phyloP scores from a whole-genome alignment of 2,888 invertebrate species.

The Ditula angustiorana region DNA sequence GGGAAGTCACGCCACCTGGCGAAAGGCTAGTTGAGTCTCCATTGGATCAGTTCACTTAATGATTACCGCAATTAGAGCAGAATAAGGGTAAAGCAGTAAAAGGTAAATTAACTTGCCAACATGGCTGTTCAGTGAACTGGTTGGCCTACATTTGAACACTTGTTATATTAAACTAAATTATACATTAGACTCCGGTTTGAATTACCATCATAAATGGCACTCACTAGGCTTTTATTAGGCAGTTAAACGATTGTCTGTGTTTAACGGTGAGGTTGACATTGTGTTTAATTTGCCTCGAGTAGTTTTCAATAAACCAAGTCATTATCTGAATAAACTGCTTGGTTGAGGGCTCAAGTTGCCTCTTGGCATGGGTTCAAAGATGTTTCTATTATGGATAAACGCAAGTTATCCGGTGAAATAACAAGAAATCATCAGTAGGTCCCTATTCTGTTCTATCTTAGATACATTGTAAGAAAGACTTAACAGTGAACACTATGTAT shows the following conservation, averaged over 20 bases:
- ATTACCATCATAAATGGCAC: slow-evolving; percentile 4
- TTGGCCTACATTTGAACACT: slow-evolving; percentile 14
- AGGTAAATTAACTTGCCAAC: slow-evolving; percentile 3
- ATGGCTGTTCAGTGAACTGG: neutral
- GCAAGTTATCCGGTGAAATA: too few relatives aligned
- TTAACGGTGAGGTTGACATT: slow-evolving; percentile 18
- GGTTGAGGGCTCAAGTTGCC: too few relatives aligned
- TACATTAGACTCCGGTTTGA: neutral
- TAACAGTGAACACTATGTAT: too few relatives aligned
- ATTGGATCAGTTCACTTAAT: slow-evolving; percentile 18
- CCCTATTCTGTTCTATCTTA: too few relatives aligned
- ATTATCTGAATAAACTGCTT: neutral
- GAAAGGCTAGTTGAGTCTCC: slow-evolving; percentile 43
- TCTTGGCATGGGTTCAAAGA: too few relatives aligned
- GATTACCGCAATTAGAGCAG: slow-evolving; percentile 25
- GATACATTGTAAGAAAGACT: too few relatives aligned
- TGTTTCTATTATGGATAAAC: too few relatives aligned
- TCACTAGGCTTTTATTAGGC: slow-evolving; percentile 10
- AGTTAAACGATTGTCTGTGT: slow-evolving; percentile 17
- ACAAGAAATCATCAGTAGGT: too few relatives aligned
- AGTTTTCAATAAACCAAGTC: neutral
- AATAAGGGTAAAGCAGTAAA: slow-evolving; percentile 25
- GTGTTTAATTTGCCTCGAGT: neutral
- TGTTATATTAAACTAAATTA: slow-evolving; percentile 1
- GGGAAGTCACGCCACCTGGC: slow-evolving; percentile 51